Evolutionary conservation across 2,113 vertebrate species (phyloP), one percentile per base, ranked within the genome.

Genomic region (Oriolus oriolus): DNA sequence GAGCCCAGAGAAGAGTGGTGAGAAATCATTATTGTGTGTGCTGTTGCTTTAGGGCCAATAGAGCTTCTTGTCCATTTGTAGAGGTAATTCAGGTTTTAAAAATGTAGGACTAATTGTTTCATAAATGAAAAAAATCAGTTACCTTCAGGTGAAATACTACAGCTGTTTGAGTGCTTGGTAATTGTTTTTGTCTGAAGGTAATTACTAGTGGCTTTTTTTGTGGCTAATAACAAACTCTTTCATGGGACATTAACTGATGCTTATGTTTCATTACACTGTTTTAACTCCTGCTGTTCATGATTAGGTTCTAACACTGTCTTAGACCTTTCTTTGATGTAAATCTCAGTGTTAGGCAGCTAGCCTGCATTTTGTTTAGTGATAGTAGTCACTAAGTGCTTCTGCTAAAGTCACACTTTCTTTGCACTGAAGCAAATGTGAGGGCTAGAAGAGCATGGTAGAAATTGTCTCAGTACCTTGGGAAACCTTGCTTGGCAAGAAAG

Each of bases 131-230:
- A 95, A 97, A 82, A 77, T 44, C 1, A 68, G 21, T 96, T 97
- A 88, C 41, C 60, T 95, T 94, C 64, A 73, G 68, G 90, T 68
- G 39, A 93, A 96, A 96, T 91, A 87, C 56, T 24, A 50, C 39
- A 74, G 11, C 60, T 94, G 50, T 66, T 70, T 59, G 87, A 94
- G n/a, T 75, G 23, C 30, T 71, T 95, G 76, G 68, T 96, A 92
- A 90, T 96, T 96, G 66, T 89, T 97, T 97, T 82, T 93, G 50
- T 75, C 59, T 87, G 77, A 92, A 83, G 84, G 65, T 91, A 94
- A 95, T 98, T 95, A 94, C 81, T 93, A 26, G 73, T 97, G 65
- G n/a, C 65, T 95, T 96, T 52, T 95, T 56, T 66, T 77, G 37
- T 90, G 65, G 75, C 71, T 96, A 91, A 84, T 97, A 96, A 92